A percentile compares a stretch with the other conserved stretches of the same genome.
phyloP scores from a whole-genome alignment of 2,113 vertebrate species.

The Rhinoderma darwinii region DNA sequence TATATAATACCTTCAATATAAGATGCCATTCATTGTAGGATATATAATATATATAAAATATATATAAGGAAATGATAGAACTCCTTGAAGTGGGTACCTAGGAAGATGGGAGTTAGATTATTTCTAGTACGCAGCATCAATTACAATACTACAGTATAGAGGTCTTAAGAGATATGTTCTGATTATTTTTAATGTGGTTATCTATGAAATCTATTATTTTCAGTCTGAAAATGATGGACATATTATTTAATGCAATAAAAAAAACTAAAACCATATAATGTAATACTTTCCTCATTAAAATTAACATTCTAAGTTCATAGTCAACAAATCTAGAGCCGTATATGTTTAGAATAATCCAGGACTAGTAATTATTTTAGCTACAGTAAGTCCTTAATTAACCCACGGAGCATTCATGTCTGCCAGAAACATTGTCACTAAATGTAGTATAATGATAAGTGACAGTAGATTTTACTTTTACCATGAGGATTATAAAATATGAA shows the following conservation, averaged over 20 bases:
- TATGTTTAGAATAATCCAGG: constrained; percentile 7
- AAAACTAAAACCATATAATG: neutral
- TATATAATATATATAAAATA: too few species aligned
- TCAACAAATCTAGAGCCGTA: neutral
- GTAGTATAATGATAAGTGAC: constrained; percentile 42
- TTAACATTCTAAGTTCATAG: neutral
- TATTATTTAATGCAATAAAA: neutral
- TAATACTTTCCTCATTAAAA: neutral
- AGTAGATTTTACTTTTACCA: constrained; percentile 63
- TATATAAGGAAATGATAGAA: too few species aligned
- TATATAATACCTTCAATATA: too few species aligned
- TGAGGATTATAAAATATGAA: constrained; percentile 61
- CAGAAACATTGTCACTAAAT: constrained; percentile 23
- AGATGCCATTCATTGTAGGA: too few species aligned
- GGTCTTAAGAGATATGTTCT: neutral
- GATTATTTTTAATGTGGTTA: neutral
- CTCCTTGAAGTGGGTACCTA: too few species aligned
- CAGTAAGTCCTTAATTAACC: constrained; percentile 39
- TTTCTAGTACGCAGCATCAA: too few species aligned
- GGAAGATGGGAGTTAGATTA: too few species aligned
- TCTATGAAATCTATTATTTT: neutral
- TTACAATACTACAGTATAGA: too few species aligned
- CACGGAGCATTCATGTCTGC: constrained; percentile 5
- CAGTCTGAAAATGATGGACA: neutral
- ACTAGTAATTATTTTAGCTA: constrained; percentile 30